Conservation (phyloP, 2,113 vertebrate genomes). For the Laticauda laticaudata region DNA sequence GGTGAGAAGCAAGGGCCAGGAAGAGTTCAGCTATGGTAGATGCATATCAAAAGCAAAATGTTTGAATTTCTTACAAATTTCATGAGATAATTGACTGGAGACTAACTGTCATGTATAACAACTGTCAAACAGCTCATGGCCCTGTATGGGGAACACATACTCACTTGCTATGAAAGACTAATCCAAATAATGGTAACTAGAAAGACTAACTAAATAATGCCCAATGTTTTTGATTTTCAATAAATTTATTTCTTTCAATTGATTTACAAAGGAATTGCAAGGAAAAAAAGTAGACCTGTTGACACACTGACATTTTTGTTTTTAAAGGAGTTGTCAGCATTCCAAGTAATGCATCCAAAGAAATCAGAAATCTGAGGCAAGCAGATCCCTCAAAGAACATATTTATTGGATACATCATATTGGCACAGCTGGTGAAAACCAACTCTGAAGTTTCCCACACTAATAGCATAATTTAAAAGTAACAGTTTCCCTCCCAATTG, state of each 20-base stretch:
- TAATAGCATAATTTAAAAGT: too few relatives aligned
- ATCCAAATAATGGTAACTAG: background rate
- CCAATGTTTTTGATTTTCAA: background rate
- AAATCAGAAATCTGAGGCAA: too few relatives aligned
- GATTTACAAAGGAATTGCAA: background rate
- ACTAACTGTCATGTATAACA: background rate
- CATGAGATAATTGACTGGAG: background rate
- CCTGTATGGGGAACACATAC: background rate
- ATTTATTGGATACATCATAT: too few relatives aligned
- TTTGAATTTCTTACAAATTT: background rate
- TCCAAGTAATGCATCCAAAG: too few relatives aligned
- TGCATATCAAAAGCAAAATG: background rate
- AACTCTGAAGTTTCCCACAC: too few relatives aligned
- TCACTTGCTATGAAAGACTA: constrained; percentile 9
- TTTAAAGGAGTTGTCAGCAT: background rate
- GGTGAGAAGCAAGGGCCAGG: background rate
- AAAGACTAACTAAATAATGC: background rate
- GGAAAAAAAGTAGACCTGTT: background rate
- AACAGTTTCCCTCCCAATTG: too few relatives aligned
- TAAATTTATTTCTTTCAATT: background rate
- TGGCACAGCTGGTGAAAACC: too few relatives aligned
- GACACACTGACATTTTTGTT: background rate
- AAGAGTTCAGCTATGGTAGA: background rate
- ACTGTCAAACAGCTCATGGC: background rate
- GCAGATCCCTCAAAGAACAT: too few relatives aligned